Evolutionary conservation across 1,140 invertebrate species (phyloP).

Genomic region (Diuraphis noxia): DNA sequence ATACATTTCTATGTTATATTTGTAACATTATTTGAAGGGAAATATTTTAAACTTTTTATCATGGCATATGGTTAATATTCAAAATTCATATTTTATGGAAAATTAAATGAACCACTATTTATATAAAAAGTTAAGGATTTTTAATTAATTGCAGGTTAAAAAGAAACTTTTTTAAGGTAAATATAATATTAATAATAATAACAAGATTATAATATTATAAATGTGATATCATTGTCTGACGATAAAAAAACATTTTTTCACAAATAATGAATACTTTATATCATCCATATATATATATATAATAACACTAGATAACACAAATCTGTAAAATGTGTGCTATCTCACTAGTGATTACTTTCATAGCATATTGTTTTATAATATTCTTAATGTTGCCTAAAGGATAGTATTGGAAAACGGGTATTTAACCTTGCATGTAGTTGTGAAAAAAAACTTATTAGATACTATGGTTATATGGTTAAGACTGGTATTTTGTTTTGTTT

Average conservation of each 20-base stretch:
- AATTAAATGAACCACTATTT: not conserved
- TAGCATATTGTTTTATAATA: not conserved
- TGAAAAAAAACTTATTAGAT: not conserved
- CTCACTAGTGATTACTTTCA: not conserved
- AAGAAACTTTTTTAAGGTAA: not conserved
- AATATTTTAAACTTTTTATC: not conserved
- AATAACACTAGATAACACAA: not conserved
- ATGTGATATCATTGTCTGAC: not conserved
- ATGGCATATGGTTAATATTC: not conserved
- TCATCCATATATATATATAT: not conserved
- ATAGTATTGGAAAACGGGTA: not conserved
- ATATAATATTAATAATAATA: too few species aligned
- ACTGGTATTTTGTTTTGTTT: too few species aligned
- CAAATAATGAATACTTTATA: not conserved
- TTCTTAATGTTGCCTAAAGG: not conserved
- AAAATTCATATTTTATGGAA: not conserved
- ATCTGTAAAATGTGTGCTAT: not conserved
- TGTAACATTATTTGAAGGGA: not conserved
- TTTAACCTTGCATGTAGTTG: not conserved
- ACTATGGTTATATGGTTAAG: not conserved
- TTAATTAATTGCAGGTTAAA: not conserved
- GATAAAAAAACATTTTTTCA: not conserved
- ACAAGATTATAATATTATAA: not conserved
- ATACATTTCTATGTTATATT: not conserved
- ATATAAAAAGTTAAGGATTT: not conserved